Conservation (phyloP, 2,797 vertebrate genomes). For the Cirrhinus molitorella region DNA sequence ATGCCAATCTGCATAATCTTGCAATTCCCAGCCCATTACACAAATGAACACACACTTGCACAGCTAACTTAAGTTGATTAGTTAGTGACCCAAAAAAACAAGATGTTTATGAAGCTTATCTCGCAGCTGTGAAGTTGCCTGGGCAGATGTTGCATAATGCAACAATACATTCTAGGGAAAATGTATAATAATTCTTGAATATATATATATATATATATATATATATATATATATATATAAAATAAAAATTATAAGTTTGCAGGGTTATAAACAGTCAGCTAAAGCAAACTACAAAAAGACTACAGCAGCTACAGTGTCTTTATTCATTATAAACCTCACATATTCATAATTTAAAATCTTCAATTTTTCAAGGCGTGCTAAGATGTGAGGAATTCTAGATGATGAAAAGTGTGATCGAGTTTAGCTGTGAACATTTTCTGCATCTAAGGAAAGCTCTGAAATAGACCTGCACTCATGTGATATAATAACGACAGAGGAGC, state of each 20-base stretch:
- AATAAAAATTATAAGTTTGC: neutral
- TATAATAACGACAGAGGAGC: neutral
- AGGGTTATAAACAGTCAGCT: neutral
- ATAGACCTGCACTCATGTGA: neutral
- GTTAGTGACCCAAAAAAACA: slow-evolving; percentile 9
- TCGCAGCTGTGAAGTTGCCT: neutral
- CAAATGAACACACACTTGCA: slow-evolving; percentile 21
- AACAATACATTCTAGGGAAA: neutral
- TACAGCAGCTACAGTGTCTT: neutral
- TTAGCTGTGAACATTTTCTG: slow-evolving; percentile 26
- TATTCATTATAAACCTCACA: slow-evolving; percentile 31
- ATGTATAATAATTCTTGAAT: neutral
- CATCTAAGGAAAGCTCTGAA: slow-evolving; percentile 11
- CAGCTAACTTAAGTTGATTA: slow-evolving; percentile 7
- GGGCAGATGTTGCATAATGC: neutral
- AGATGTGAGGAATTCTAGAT: slow-evolving; percentile 46
- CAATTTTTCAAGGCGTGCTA: slow-evolving; percentile 40
- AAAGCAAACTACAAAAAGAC: neutral
- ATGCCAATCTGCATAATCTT: neutral
- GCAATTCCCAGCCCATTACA: neutral
- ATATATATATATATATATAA: no score
- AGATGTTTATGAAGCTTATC: slow-evolving; percentile 11
- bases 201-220: no score
- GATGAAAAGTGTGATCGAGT: slow-evolving; percentile 26
- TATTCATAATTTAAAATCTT: slow-evolving; percentile 50